Percentiles rank a stretch among this genome's conserved stretches.
Conservation (phyloP, 2,797 vertebrate species). For the Danio kyathit region DNA sequence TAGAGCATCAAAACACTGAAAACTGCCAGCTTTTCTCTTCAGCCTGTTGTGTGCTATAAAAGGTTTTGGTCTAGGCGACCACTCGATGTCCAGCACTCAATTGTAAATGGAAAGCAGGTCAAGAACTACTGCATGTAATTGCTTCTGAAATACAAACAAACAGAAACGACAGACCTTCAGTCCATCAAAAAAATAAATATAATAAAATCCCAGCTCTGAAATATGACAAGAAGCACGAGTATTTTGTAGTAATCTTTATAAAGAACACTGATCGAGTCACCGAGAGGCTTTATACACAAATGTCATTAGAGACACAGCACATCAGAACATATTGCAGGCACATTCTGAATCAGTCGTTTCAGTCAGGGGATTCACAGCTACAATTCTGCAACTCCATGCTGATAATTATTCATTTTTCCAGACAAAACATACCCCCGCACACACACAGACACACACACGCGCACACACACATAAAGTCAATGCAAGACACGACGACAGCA, state of each 20-base stretch:
- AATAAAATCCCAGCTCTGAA: not conserved
- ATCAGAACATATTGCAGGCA: slow-evolving; percentile 53
- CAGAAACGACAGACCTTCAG: not conserved
- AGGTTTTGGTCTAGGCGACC: not conserved
- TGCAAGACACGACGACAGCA: slow-evolving; percentile 43
- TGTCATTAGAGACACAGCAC: slow-evolving; percentile 61
- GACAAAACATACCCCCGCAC: slow-evolving; percentile 52
- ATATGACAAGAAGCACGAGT: slow-evolving; percentile 24
- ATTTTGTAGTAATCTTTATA: slow-evolving; percentile 78
- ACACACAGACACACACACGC: slow-evolving; percentile 61
- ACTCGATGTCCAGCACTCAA: not conserved
- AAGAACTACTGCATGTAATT: too few species aligned
- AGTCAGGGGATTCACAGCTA: slow-evolving; percentile 62
- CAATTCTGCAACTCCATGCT: slow-evolving; percentile 72
- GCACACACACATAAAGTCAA: slow-evolving; percentile 48
- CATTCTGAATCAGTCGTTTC: slow-evolving; percentile 54
- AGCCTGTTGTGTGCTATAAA: not conserved
- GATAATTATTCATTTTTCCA: slow-evolving; percentile 64
- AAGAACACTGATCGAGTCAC: slow-evolving; percentile 73
- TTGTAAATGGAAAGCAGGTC: too few species aligned
- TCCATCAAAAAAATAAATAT: not conserved
- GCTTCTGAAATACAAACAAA: not conserved
- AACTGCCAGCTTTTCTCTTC: not conserved
- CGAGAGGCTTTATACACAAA: slow-evolving; percentile 70
- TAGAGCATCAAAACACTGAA: not conserved